Percentiles rank a stretch among this genome's conserved stretches.
Evolutionary conservation across 2,797 vertebrate genomes (phyloP).

Genomic region (Enteromius radiatus): DNA sequence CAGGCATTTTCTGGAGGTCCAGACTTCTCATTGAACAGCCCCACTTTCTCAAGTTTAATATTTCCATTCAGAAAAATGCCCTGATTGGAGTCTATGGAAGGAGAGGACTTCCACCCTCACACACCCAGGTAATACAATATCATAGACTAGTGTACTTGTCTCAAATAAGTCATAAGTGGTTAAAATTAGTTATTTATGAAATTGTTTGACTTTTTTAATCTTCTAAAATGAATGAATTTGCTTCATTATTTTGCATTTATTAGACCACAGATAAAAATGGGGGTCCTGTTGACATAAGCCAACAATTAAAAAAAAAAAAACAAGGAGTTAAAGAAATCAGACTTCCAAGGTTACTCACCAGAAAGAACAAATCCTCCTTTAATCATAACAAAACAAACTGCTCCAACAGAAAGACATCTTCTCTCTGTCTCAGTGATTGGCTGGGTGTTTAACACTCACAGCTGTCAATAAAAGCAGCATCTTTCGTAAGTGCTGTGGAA

Average conservation of each 20-base stretch:
- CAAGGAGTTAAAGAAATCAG: conserved; percentile 60
- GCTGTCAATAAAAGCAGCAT: conserved; percentile 83
- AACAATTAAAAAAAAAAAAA: conserved; percentile 54
- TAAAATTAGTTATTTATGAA: neutral
- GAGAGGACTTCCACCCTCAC: conserved; percentile 94
- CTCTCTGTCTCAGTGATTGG: conserved; percentile 73
- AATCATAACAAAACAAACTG: conserved; percentile 67
- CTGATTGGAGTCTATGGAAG: conserved; percentile 96
- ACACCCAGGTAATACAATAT: conserved; percentile 87
- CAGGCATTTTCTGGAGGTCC: conserved; percentile 96
- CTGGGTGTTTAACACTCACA: conserved; percentile 76
- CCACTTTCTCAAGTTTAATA: conserved; percentile 98
- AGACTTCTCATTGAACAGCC: conserved; percentile 91
- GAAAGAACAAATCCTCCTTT: conserved; percentile 59
- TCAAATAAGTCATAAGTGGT: conserved; percentile 11
- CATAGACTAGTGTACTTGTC: neutral
- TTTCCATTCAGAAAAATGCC: conserved; percentile 97
- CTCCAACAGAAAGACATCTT: conserved; percentile 70
- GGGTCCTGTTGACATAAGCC: conserved; percentile 22
- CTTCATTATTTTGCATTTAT: neutral
- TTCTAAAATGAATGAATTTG: neutral
- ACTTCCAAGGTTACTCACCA: conserved; percentile 65
- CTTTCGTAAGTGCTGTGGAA: conserved; percentile 77
- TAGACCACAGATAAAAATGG: conserved; percentile 41
- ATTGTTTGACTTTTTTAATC: neutral